Base-by-base conservation (phyloP, 92 coral and sea anemone species). In the Siderastrea radians region DNA sequence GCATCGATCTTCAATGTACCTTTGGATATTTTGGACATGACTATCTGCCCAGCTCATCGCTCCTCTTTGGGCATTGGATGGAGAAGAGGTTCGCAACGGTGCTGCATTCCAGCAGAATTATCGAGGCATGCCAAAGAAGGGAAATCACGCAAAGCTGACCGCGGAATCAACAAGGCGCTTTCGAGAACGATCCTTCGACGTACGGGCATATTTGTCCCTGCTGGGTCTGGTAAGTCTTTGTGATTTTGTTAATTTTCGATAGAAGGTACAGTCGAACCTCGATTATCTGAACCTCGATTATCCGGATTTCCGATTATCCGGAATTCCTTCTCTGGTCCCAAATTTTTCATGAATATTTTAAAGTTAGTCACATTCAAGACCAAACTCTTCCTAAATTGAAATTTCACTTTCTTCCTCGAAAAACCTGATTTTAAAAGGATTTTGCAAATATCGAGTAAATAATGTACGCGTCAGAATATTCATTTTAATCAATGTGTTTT, bases 1-100 rank as follows among this genome's bases (percentile, higher is more conserved):
- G 92, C 88, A 52, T 88, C 88, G 57, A 88, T 74, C 49, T 88
- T 83, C 64, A 54, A 63, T 83, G 54, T 47, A 11, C 89, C 88
- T 62, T n/a, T 43, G 73, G 88, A 82, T 55, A 77, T 89, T 44
- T 65, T 51, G 68, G 47, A 58, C 49, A 52, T 75, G 88, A 87
- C 90, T 54, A 75, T 90, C 61, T 90, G 90, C 68, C 80, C 83
- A 10, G 81, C 84, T 44, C 90, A 85, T 68, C 91, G 88, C 59
- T 90, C 82, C 49, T 86, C 88, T 65, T 81, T 86, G 60, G 94
- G 94, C 8, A 86, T 90, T 71, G 94, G 91, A 16, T 90, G 91
- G 84, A 91, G 88, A 19, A 90, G 88, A 86, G 88, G 88, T 44
- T 90, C 94, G 26, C 88, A 91, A 78, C 88, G 94, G 52, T 86